These are phyloP conservation scores for Lycocerus yunnanus DNA, from an alignment of 2,888 invertebrate genomes.

Conservation along the genomic window DNA sequence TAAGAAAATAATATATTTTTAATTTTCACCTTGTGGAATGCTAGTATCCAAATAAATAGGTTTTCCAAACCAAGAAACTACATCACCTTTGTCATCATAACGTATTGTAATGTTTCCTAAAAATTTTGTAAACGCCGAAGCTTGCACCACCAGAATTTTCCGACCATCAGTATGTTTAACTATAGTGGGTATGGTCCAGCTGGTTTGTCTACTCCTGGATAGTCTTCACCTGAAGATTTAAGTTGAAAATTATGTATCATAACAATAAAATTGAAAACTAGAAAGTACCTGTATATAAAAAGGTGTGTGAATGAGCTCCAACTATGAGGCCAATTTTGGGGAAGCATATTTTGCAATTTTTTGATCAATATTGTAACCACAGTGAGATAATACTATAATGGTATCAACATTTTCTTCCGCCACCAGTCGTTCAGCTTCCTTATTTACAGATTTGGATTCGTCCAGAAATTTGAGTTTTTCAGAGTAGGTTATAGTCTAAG, in stretches of 20 bases:
- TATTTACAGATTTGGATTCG: slow-evolving; percentile 68
- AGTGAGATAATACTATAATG: slow-evolving; percentile 81
- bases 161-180: slow-evolving; percentile 62
- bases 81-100: slow-evolving; percentile 70
- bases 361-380: slow-evolving; percentile 72
- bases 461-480: slow-evolving; percentile 72
- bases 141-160: slow-evolving; percentile 71
- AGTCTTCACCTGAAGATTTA: neutral
- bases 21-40: slow-evolving; percentile 64
- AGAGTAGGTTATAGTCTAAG: slow-evolving; percentile 68
- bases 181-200: slow-evolving; percentile 70
- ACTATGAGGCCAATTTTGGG: slow-evolving; percentile 77
- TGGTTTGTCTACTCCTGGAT: slow-evolving; percentile 59
- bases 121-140: slow-evolving; percentile 74
- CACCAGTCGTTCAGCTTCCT: slow-evolving; percentile 68
- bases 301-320: slow-evolving; percentile 83
- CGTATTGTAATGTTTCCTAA: slow-evolving; percentile 75
- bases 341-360: slow-evolving; percentile 68
- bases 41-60: slow-evolving; percentile 69
- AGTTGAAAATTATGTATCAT: no score
- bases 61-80: slow-evolving; percentile 68
- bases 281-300: slow-evolving; percentile 73
- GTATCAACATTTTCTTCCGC: slow-evolving; percentile 69
- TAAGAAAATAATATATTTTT: no score
- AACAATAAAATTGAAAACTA: no score